phyloP scores from a whole-genome alignment of 2,113 vertebrate species.

The Phoenicopterus ruber region DNA sequence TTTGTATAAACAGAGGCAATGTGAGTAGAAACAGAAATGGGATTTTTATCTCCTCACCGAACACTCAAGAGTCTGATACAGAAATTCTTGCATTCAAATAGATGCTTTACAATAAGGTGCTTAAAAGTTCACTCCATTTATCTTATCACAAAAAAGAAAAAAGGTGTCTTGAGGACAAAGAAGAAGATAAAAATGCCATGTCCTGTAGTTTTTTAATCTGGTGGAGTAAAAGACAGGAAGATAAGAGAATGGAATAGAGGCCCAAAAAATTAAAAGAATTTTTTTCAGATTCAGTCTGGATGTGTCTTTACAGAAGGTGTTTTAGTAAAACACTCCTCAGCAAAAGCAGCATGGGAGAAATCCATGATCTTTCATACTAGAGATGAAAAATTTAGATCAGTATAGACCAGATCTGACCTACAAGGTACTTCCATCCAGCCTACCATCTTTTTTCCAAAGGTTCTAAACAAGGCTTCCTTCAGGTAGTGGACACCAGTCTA shows the following conservation, averaged over 20 bases:
- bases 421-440: neutral
- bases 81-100: constrained; percentile 2
- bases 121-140: constrained; percentile 17
- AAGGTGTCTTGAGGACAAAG: neutral
- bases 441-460: neutral
- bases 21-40: constrained; percentile 15
- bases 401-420: neutral
- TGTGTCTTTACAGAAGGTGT: neutral
- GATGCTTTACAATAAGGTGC: neutral
- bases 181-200: constrained; percentile 18
- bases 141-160: constrained; percentile 19
- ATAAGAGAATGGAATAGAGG: neutral
- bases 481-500: neutral
- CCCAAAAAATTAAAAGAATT: neutral
- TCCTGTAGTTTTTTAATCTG: neutral
- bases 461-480: rapidly evolving
- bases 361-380: neutral
- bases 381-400: neutral
- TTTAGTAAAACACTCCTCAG: neutral
- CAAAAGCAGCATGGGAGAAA: neutral
- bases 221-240: neutral
- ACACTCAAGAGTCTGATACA: neutral
- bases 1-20: constrained; percentile 4
- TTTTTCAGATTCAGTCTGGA: neutral
- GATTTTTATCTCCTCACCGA: neutral